These are phyloP conservation scores for Eristalis intricaria DNA, from an alignment of 2,888 invertebrate species.

Conservation along the genomic window DNA sequence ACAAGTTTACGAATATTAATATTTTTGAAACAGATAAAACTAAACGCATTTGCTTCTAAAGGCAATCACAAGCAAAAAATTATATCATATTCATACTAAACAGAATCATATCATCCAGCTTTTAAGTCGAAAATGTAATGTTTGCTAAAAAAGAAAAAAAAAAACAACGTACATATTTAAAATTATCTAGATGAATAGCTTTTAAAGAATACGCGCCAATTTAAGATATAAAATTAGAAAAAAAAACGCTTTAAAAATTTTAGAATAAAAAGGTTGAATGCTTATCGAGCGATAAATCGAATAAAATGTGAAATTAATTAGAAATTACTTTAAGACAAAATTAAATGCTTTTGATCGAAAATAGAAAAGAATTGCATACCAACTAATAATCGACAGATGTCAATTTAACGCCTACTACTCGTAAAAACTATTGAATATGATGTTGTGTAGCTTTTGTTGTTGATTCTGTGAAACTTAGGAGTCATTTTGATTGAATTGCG, in stretches of 20 bases:
- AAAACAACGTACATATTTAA: background rate
- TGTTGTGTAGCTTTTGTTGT: conserved; percentile 65
- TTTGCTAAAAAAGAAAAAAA: background rate
- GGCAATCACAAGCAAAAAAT: background rate
- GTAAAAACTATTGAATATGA: conserved; percentile 53
- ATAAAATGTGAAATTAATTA: conserved; percentile 5
- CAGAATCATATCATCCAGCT: conserved; percentile 42
- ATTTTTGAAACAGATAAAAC: conserved; percentile 54
- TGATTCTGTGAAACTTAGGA: conserved; percentile 36
- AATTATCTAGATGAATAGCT: conserved; percentile 37
- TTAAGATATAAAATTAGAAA: background rate
- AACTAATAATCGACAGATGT: conserved; percentile 25
- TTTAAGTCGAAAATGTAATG: background rate
- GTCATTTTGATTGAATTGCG: background rate
- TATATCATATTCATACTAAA: background rate
- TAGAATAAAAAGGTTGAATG: conserved; percentile 27
- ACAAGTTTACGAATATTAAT: conserved; percentile 59
- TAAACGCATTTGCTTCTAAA: conserved; percentile 26
- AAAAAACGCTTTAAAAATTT: conserved; percentile 53
- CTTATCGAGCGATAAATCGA: conserved; percentile 39
- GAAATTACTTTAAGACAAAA: background rate
- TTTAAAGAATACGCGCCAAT: conserved; percentile 39
- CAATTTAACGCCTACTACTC: conserved; percentile 59
- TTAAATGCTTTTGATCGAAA: conserved; percentile 18
- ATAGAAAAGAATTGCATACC: background rate